Evolutionary conservation across 2,113 vertebrate genomes (phyloP).

Genomic region (Puffinus mauretanicus): DNA sequence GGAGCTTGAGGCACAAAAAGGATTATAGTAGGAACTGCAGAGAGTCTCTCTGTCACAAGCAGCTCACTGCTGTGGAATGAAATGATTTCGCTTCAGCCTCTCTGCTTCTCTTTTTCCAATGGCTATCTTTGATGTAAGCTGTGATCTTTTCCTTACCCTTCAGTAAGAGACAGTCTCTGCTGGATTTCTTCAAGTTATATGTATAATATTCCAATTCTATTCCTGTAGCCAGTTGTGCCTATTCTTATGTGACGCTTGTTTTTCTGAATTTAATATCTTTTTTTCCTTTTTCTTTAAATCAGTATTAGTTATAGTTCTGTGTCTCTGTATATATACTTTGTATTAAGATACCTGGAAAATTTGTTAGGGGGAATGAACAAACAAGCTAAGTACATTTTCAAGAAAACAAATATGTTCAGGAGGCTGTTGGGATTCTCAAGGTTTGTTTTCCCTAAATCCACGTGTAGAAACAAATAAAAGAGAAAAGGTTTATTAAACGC

Average conservation of each 20-base stretch:
- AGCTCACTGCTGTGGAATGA: not conserved
- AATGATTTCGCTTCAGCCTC: not conserved
- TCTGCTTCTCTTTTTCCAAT: not conserved
- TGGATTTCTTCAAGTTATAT: not conserved
- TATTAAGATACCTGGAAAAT: not conserved
- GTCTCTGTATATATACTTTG: not conserved
- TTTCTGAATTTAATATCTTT: not conserved
- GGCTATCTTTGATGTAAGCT: not conserved
- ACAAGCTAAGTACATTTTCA: not conserved
- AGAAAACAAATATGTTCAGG: not conserved
- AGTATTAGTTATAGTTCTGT: not conserved
- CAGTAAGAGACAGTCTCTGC: not conserved
- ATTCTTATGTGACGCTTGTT: not conserved
- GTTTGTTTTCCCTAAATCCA: not conserved
- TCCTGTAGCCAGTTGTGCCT: not conserved
- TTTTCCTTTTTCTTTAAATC: no score
- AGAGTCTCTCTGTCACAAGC: not conserved
- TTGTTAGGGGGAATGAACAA: not conserved
- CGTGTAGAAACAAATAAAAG: not conserved
- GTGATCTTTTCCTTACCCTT: not conserved
- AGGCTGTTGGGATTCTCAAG: not conserved
- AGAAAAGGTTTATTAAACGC: not conserved
- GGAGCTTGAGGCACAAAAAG: conserved; percentile 20
- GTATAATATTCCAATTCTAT: not conserved
- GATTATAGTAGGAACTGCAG: not conserved